phyloP scores from a whole-genome alignment of 2,888 invertebrate genomes.

The Drosophila mimica region DNA sequence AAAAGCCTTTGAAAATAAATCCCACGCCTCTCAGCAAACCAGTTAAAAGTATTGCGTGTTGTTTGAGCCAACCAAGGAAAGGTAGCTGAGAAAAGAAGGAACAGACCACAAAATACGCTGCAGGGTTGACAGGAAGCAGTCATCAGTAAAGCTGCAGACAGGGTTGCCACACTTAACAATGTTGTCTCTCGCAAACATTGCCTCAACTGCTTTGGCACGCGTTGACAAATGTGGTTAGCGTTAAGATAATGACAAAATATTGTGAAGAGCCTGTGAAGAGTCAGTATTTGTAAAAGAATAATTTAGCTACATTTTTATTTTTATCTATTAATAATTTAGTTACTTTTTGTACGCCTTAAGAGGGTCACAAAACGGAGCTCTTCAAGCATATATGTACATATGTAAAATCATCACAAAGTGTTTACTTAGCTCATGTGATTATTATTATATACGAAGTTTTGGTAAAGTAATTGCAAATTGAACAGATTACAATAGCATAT shows the following conservation, averaged over 20 bases:
- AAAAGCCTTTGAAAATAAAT: neutral
- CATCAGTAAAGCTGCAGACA: constrained; percentile 28
- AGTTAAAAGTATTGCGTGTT: constrained; percentile 35
- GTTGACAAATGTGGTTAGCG: constrained; percentile 13
- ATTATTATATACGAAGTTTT: neutral
- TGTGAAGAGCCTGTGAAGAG: neutral
- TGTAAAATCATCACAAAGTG: neutral
- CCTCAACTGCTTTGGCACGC: constrained; percentile 19
- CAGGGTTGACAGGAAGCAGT: constrained; percentile 40
- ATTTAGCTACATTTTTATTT: neutral
- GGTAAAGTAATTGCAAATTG: neutral
- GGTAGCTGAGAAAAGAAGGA: neutral
- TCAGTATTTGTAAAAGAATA: neutral
- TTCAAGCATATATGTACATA: neutral
- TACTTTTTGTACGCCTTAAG: neutral
- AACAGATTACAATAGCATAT: neutral
- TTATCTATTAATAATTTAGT: neutral
- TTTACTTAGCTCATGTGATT: neutral
- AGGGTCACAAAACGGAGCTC: accelerated
- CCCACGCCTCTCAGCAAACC: constrained; percentile 4
- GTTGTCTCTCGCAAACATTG: constrained; percentile 24
- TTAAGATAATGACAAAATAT: neutral
- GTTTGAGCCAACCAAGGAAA: constrained; percentile 1
- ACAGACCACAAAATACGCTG: constrained; percentile 36
- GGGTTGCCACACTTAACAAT: constrained; percentile 30